These are phyloP conservation scores for Disparrhopalites patrizii DNA, from an alignment of 2,888 invertebrate species.

Conservation along the genomic window DNA sequence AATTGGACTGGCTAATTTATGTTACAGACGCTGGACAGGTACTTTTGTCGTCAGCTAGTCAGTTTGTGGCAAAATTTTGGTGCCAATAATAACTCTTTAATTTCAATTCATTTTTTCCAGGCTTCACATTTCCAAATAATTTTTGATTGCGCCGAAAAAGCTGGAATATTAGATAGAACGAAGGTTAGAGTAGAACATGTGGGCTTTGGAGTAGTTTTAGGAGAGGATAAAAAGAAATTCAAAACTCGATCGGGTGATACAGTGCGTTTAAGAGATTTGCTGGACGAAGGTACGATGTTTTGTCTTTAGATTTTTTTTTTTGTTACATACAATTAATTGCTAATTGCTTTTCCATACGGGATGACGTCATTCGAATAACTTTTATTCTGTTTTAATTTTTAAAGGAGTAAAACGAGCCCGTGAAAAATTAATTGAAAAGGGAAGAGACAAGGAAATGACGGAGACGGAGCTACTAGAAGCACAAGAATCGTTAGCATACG, in stretches of 20 bases:
- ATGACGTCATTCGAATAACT: neutral
- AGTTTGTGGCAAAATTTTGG: too few species aligned
- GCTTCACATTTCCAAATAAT: conserved; percentile 68
- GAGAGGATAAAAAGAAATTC: conserved; percentile 98
- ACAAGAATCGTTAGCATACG: conserved; percentile 90
- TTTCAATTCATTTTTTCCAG: too few species aligned
- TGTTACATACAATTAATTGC: neutral
- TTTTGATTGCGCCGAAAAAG: conserved; percentile 72
- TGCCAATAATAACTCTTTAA: too few species aligned
- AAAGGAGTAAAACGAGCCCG: conserved; percentile 68
- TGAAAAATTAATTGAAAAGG: conserved; percentile 81
- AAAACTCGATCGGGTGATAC: conserved; percentile 98
- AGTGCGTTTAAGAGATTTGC: conserved; percentile 75
- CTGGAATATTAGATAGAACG: conserved; percentile 66
- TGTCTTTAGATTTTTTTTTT: neutral
- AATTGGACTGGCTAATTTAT: conserved; percentile 83
- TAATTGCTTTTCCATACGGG: too few species aligned
- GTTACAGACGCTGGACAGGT: conserved; percentile 92
- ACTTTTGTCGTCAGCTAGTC: too few species aligned
- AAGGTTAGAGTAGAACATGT: conserved; percentile 79
- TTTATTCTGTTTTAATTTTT: neutral
- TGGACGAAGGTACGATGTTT: conserved; percentile 70
- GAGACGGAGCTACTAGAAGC: conserved; percentile 75
- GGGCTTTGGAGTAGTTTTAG: conserved; percentile 93
- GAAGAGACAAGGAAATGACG: conserved; percentile 74